Evolutionary conservation across 2,888 invertebrate genomes (phyloP), one percentile per base, ranked within the genome.

Genomic region (Chaetogeoica ovagalla): DNA sequence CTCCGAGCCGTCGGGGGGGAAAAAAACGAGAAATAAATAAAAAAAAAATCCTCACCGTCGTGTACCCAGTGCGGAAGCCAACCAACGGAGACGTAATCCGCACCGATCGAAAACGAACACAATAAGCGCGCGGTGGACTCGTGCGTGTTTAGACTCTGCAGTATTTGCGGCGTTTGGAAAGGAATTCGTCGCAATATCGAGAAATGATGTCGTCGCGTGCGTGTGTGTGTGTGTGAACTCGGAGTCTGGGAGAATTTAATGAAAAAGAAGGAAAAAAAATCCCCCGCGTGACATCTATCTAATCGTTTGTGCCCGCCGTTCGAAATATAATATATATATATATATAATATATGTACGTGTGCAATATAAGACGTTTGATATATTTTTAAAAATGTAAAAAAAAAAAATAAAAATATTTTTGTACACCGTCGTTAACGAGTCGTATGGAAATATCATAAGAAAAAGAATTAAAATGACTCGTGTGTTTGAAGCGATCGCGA

Each of bases 181-280:
- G 70, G 77, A 77, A 77, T 77, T 69, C 60, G 77, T 69, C 60
- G 77, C 39, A 77, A 77, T 77, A 77, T 77, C 52, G 62, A 60
- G 30, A 59, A 75, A 3, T 9, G 43, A 0, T 43, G 52, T 13
- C 65, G 30, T 37, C n/a, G 30, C 62, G 52, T 70, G 55, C 43
- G 43, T 43, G 9, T 43, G 37, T 30, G 30, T 70, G 55, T 70
- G 55, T 9, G 43, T 43, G 9, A 1, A 70, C 30, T 19, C 30
- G 63, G 19, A 69, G 62, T 30, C 62, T 39, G 8, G 39, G 23
- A 19, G 62, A 70, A 77, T 77, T 77, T 77, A 77, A 77, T 77
- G 68, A 76, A 69, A 62, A 30, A 23, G 23, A 62, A 30, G 2
- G 59, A 39, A 39, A 37, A 74, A 63, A 65, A 66, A 57, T 23